Evolutionary conservation across 2,888 invertebrate species (phyloP).

Genomic region (Mesodorylaimus sp.): DNA sequence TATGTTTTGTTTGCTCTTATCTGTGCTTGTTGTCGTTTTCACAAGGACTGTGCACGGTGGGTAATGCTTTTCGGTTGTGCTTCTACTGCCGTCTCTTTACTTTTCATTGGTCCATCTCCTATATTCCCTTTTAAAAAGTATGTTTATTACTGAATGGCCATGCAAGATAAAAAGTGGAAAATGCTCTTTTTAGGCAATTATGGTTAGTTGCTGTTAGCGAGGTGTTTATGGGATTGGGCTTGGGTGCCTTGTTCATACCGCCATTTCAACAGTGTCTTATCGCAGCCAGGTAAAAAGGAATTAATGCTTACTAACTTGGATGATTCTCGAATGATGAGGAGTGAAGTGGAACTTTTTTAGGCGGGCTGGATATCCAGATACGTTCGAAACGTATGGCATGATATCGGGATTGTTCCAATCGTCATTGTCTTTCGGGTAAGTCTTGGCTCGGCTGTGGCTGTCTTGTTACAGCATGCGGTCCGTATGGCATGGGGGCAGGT

Average conservation of each 20-base stretch:
- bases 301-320: neutral
- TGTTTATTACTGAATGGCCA: slow-evolving; percentile 9
- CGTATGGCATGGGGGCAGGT: too few relatives aligned
- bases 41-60: neutral
- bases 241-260: slow-evolving; percentile 62
- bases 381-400: slow-evolving; percentile 66
- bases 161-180: slow-evolving; percentile 8
- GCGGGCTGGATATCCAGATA: slow-evolving; percentile 56
- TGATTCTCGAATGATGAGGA: neutral
- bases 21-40: neutral
- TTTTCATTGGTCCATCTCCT: slow-evolving; percentile 28
- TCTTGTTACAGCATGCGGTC: too few relatives aligned
- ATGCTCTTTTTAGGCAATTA: slow-evolving; percentile 25
- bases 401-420: slow-evolving; percentile 69
- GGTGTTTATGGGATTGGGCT: slow-evolving; percentile 59
- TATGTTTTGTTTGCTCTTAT: neutral
- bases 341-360: neutral
- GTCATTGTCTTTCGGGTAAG: neutral
- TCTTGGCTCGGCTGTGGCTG: neutral
- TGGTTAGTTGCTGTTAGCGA: slow-evolving; percentile 47
- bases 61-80: slow-evolving; percentile 25
- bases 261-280: slow-evolving; percentile 64
- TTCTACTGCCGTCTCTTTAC: slow-evolving; percentile 22
- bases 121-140: slow-evolving; percentile 20
- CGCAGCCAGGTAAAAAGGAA: slow-evolving; percentile 46